Conservation (phyloP, 2,113 vertebrate genomes). For the Mustelus asterias region DNA sequence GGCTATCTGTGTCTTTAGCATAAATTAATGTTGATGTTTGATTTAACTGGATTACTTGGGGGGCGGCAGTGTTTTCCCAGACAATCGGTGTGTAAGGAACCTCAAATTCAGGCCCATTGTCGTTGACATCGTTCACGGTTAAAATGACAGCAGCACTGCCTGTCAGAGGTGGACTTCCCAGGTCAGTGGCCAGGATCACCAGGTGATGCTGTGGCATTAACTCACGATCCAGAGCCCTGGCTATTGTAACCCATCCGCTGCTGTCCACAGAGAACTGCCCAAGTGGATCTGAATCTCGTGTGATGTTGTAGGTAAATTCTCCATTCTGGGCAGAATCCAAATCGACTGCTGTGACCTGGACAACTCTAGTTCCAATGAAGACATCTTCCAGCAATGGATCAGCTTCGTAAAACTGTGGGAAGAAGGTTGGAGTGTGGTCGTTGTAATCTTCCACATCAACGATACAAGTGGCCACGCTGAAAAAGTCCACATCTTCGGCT, state of each 20-base stretch:
- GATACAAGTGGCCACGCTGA: conserved; percentile 63
- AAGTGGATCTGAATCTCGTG: conserved; percentile 64
- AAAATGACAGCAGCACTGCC: conserved; percentile 69
- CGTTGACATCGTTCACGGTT: conserved; percentile 70
- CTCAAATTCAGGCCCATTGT: conserved; percentile 79
- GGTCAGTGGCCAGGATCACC: conserved; percentile 65
- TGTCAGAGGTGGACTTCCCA: conserved; percentile 63
- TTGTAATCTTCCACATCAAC: conserved; percentile 79
- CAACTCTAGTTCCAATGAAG: conserved; percentile 65
- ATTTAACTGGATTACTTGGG: conserved; percentile 67
- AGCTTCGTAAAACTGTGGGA: conserved; percentile 72
- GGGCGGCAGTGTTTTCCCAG: conserved; percentile 73
- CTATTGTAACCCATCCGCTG: conserved; percentile 69
- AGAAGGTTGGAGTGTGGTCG: conserved; percentile 73
- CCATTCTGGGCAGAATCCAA: conserved; percentile 77
- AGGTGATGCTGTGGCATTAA: conserved; percentile 64
- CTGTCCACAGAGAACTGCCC: conserved; percentile 67
- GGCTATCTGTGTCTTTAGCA: conserved; percentile 65
- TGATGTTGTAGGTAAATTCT: conserved; percentile 65
- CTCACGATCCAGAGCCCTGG: conserved; percentile 68
- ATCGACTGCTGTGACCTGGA: conserved; percentile 73
- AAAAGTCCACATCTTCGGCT: conserved; percentile 75
- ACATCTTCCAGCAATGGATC: conserved; percentile 65
- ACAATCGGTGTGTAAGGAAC: conserved; percentile 65
- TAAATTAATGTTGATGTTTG: conserved; percentile 67